Evolutionary conservation across 2,888 invertebrate species (phyloP).

Genomic region (Phasia obesa): DNA sequence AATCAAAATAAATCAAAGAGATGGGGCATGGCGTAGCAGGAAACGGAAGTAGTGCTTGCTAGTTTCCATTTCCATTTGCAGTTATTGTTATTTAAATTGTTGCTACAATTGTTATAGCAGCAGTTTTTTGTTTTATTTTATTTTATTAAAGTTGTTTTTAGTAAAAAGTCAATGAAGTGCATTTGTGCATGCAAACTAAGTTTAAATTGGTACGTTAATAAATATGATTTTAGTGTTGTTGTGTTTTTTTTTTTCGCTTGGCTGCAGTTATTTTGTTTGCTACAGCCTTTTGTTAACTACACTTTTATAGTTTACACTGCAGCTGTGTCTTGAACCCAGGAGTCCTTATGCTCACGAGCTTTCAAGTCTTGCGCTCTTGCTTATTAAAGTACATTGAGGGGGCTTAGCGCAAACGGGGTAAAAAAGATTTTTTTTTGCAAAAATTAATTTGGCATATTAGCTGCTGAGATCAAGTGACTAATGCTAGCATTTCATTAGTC

Average conservation of each 20-base stretch:
- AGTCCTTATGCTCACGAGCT: no score
- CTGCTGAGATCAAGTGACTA: no score
- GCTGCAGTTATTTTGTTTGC: not conserved
- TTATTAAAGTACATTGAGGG: no score
- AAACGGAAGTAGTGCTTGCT: slow-evolving; percentile 66
- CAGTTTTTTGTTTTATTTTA: slow-evolving; percentile 10
- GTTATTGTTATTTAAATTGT: slow-evolving; percentile 62
- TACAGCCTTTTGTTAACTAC: not conserved
- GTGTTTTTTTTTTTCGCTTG: slow-evolving; percentile 26
- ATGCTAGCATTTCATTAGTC: no score
- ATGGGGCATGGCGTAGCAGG: slow-evolving; percentile 34
- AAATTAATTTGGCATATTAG: no score
- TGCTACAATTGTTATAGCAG: slow-evolving; percentile 15
- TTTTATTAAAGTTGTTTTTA: slow-evolving; percentile 3
- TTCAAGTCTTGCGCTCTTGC: no score
- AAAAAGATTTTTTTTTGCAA: no score
- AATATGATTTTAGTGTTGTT: slow-evolving; percentile 62
- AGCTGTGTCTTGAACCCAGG: no score
- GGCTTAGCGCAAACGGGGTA: no score
- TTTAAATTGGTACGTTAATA: slow-evolving; percentile 69
- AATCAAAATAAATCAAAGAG: slow-evolving; percentile 20
- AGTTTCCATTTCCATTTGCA: slow-evolving; percentile 55
- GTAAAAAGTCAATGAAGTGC: slow-evolving; percentile 69
- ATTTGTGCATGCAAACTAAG: slow-evolving; percentile 68
- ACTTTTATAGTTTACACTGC: no score